A percentile compares a stretch with the other conserved stretches of the same genome.
phyloP scores from a whole-genome alignment of 2,888 invertebrate genomes.

The Lochmaea capreae region DNA sequence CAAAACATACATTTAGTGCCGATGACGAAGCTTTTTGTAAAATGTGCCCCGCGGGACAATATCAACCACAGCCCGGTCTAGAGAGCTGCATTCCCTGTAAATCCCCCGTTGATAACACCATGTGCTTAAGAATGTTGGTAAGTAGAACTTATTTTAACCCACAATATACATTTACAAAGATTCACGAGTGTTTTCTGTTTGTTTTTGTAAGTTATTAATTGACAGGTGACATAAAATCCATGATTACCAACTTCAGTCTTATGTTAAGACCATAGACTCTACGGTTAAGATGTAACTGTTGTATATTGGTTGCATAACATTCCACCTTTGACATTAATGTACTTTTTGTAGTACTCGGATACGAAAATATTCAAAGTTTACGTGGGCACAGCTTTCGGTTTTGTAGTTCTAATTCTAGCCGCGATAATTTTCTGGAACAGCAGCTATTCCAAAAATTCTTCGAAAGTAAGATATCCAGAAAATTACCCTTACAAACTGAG shows the following conservation, averaged over 20 bases:
- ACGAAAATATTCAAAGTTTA: conserved; percentile 55
- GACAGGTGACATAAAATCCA: neutral
- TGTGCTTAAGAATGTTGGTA: conserved; percentile 59
- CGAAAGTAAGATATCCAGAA: neutral
- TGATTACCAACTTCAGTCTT: neutral
- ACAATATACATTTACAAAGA: too few species aligned
- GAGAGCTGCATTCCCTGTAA: conserved; percentile 60
- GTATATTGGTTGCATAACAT: too few species aligned
- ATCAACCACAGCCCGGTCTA: conserved; percentile 61
- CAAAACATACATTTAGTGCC: conserved; percentile 59
- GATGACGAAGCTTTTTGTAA: conserved; percentile 60
- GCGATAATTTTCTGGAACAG: conserved; percentile 48
- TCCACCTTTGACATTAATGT: neutral
- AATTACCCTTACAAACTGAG: neutral
- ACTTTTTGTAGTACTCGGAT: conserved; percentile 52
- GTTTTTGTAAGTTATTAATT: too few species aligned
- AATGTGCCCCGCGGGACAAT: conserved; percentile 60
- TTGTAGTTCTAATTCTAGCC: conserved; percentile 47
- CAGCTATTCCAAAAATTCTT: conserved; percentile 25
- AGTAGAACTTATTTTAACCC: conserved; percentile 27
- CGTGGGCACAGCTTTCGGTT: conserved; percentile 53
- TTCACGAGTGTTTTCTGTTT: too few species aligned
- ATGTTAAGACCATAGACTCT: too few species aligned
- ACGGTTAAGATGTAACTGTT: too few species aligned
- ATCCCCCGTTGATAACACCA: conserved; percentile 61